Base-by-base conservation (phyloP, 2,888 invertebrate species). In the Drosophila mercatorum region DNA sequence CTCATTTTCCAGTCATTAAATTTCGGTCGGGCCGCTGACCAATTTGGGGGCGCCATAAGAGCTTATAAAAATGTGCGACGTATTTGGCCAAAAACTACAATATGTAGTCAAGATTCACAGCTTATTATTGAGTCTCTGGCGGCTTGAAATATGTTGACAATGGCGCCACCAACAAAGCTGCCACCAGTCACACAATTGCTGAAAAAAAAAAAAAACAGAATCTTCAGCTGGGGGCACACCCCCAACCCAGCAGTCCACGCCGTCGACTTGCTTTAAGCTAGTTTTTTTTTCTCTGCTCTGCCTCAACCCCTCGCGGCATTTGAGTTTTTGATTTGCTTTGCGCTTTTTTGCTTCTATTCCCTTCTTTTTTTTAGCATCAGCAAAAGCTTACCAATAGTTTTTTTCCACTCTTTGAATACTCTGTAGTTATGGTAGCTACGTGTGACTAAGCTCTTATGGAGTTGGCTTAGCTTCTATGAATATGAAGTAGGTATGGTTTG, bases 1-100 rank as follows among this genome's bases (percentile, higher is more conserved):
- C 90, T 83, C 84, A 89, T 90, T 87, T 87, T 87, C 86, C 86
- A 87, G 90, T 90, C 86, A 89, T 90, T 87, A 89, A 83, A 87
- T 87, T 86, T 68, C 57, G 63, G 60, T 74, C 68, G 84, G 61
- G 57, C 56, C 67, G 64, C 86, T 89, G 90, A 88, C 90, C 88
- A 86, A 80, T 86, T 89, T 71, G 68, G 52, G 80, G 51, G 64
- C 72, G 78, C 84, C 89, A 78, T 69, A 72, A 72, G 69, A 80
- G 83, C 86, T 79, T 84, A 73, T 61, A 72, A 63, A 57, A 74
- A 69, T 65, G 56, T 53, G 40, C 46, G 8, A 31, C 47, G 22
- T 22, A 38, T 59, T 56, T 72, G 26, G n/a, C 43, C 26, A 49
- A 46, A 72, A 80, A 80, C 65, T 78, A 77, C 68, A 72, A 68